Evolutionary conservation across 2,888 invertebrate genomes (phyloP).

Genomic region (Drosophila testacea): DNA sequence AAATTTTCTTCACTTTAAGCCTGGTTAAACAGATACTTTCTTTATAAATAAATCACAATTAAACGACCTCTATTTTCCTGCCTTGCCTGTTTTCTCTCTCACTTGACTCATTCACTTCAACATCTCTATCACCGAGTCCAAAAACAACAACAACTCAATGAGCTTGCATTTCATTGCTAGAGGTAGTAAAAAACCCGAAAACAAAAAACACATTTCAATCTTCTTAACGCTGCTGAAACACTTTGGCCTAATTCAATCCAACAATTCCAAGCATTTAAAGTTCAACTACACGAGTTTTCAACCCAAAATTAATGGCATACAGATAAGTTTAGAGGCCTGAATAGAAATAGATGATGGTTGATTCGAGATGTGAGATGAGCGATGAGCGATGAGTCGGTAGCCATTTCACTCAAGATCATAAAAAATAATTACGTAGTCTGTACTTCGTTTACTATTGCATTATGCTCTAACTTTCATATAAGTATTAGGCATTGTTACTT

Average conservation of each 20-base stretch:
- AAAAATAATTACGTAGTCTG: constrained; percentile 73
- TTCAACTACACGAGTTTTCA: constrained; percentile 55
- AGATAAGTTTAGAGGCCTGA: constrained; percentile 35
- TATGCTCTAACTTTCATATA: constrained; percentile 30
- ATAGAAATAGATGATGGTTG: constrained; percentile 21
- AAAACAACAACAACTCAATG: constrained; percentile 52
- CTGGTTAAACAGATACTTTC: constrained; percentile 45
- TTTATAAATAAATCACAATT: constrained; percentile 72
- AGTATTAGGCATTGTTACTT: background rate
- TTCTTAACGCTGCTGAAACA: constrained; percentile 62
- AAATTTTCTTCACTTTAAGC: constrained; percentile 9
- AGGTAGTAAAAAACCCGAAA: constrained; percentile 19
- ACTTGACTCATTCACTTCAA: constrained; percentile 28
- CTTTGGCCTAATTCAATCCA: constrained; percentile 69
- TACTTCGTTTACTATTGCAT: constrained; percentile 43
- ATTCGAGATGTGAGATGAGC: constrained; percentile 28
- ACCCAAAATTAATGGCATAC: constrained; percentile 50
- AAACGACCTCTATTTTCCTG: constrained; percentile 19
- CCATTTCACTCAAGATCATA: constrained; percentile 69
- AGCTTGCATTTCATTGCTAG: constrained; percentile 55
- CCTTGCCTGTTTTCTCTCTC: constrained; percentile 4
- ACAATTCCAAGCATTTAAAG: constrained; percentile 62
- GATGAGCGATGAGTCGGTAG: constrained; percentile 58
- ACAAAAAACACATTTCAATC: constrained; percentile 46
- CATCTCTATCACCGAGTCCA: constrained; percentile 42